These are phyloP conservation scores for Darevskia nairensis DNA, from an alignment of 2,797 vertebrate species.

Conservation along the genomic window DNA sequence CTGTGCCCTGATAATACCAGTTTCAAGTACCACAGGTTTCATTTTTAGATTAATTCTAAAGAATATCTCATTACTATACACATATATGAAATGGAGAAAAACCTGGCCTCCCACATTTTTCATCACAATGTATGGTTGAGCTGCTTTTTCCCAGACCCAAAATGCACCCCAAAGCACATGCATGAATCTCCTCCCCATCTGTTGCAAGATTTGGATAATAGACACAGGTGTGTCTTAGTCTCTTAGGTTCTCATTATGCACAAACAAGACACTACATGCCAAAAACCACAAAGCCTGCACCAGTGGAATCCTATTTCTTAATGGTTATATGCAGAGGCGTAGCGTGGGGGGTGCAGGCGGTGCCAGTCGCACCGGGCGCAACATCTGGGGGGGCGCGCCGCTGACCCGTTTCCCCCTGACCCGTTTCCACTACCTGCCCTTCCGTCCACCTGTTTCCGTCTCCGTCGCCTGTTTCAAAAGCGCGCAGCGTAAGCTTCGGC, in stretches of 20 bases:
- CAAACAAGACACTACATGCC: neutral
- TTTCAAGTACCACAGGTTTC: neutral
- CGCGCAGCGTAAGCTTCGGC: too few species aligned
- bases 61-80: neutral
- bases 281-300: neutral
- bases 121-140: neutral
- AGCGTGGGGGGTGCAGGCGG: too few species aligned
- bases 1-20: neutral
- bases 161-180: neutral
- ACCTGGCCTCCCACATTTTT: neutral
- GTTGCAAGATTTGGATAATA: neutral
- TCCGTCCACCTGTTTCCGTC: too few species aligned
- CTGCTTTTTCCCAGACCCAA: neutral
- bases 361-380: too few species aligned
- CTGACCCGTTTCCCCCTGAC: too few species aligned
- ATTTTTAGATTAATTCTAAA: neutral
- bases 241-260: neutral
- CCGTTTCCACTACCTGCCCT: too few species aligned
- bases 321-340: too few species aligned
- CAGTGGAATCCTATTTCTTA: neutral
- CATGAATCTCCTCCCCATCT: neutral
- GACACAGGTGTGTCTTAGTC: slow-evolving; percentile 1
- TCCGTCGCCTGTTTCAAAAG: too few species aligned
- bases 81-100: neutral
- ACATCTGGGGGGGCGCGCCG: too few species aligned